These are phyloP conservation scores for Tanaodytes sp. DNA, from an alignment of 2,888 invertebrate species.

Conservation along the genomic window DNA sequence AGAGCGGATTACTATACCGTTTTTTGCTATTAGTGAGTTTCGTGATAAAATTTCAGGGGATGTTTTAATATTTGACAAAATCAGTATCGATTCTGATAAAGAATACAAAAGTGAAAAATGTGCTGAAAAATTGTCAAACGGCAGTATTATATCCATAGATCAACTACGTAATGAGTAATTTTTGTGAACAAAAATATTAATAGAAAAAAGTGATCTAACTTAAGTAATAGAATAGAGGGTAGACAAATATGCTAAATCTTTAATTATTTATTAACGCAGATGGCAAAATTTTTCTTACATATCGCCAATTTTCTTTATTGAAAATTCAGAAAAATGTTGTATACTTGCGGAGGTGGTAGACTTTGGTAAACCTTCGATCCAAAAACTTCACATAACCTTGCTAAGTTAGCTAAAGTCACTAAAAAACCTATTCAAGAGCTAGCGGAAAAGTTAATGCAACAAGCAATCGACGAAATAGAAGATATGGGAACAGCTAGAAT, in stretches of 20 bases:
- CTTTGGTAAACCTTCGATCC: constrained; percentile 12
- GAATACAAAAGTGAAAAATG: constrained; percentile 30
- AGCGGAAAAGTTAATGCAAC: constrained; percentile 2
- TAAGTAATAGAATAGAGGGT: constrained; percentile 23
- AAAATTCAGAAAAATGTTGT: constrained; percentile 22
- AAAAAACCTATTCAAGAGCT: constrained; percentile 21
- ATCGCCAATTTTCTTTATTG: constrained; percentile 20
- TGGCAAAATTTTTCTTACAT: constrained; percentile 25
- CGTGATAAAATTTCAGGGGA: constrained; percentile 29
- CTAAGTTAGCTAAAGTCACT: constrained; percentile 11
- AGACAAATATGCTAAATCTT: constrained; percentile 20
- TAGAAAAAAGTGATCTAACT: constrained; percentile 22
- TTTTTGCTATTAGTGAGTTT: constrained; percentile 33
- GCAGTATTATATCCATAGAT: constrained; percentile 28
- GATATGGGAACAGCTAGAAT: too few relatives aligned
- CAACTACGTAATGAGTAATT: constrained; percentile 24
- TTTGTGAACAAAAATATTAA: constrained; percentile 29
- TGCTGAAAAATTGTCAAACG: constrained; percentile 27
- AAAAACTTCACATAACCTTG: constrained; percentile 22
- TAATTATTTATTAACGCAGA: constrained; percentile 22
- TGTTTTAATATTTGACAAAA: constrained; percentile 24
- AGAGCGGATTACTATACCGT: constrained; percentile 24
- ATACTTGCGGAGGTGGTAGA: constrained; percentile 11
- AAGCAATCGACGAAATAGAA: not conserved
- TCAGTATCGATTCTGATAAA: constrained; percentile 27